Conservation (phyloP, 2,888 invertebrate genomes). For the Drosophila colorata region DNA sequence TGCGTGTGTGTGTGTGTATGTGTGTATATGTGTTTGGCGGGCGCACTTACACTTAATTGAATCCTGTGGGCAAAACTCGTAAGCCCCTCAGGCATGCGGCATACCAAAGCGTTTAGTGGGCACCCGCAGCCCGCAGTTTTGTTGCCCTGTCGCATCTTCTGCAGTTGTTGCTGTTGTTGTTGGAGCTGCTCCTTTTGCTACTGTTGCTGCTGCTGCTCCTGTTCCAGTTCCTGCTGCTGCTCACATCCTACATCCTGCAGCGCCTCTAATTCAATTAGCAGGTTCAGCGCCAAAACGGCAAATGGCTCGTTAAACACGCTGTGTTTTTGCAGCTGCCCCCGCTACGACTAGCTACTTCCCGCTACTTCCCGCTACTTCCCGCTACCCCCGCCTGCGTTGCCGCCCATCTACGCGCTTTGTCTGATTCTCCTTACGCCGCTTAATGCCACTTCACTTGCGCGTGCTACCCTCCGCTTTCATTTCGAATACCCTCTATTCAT, state of each 20-base stretch:
- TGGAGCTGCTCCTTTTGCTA: conserved; percentile 21
- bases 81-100: conserved; percentile 65
- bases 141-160: conserved; percentile 8
- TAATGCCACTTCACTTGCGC: conserved; percentile 57
- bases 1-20: neutral
- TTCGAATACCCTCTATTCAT: neutral
- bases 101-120: conserved; percentile 74
- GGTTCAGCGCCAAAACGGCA: conserved; percentile 81
- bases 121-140: conserved; percentile 50
- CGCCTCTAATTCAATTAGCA: conserved; percentile 80
- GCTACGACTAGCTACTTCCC: no score
- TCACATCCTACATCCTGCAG: conserved; percentile 55
- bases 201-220: conserved; percentile 1
- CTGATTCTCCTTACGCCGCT: conserved; percentile 12
- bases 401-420: neutral
- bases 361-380: neutral
- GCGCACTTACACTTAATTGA: conserved; percentile 78
- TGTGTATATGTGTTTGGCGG: conserved; percentile 14
- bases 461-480: no score
- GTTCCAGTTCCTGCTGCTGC: conserved; percentile 18
- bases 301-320: conserved; percentile 81
- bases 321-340: conserved; percentile 28
- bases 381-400: neutral
- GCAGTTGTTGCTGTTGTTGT: neutral
- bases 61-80: conserved; percentile 74